Evolutionary conservation across 2,888 invertebrate species (phyloP), one percentile per base, ranked within the genome.

Genomic region (Tenthredo mesomela): DNA sequence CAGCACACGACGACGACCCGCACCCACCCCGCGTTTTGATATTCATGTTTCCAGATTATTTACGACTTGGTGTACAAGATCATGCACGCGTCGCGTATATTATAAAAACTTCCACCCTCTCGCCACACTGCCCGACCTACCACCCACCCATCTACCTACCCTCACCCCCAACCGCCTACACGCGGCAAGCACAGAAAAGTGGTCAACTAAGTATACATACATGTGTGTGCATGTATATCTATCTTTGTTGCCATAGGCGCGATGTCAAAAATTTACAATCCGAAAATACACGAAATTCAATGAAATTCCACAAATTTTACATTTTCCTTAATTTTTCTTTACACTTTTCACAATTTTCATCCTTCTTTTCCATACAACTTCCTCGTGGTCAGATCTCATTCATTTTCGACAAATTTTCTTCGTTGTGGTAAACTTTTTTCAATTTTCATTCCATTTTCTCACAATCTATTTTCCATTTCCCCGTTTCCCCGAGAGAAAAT

Each of bases 1-100:
- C 73, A 40, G 33, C 73, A 33, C 67, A 33, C 33, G 33, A 70
- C 84, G 73, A 40, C 84, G 73, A 75, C 75, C 33, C 67, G 43
- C 80, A 50, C 82, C 82, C 67, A 50, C 82, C 82, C 67, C 86
- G 61, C 70, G 88, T 89, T 86, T 89, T 89, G 89, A 91, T 91
- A 91, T 91, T 91, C 89, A 89, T 90, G 90, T 91, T 90, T 87
- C 87, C 86, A 88, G 88, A 90, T 91, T 91, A 91, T 91, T 91
- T 91, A 91, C 89, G 91, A 88, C 88, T 87, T 82, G 84, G 85
- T 88, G 88, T 90, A 91, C 89, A 90, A 90, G 89, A 88, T 87
- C 88, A 87, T 89, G 89, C 91, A 91, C 90, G 91, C 90, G 89
- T 89, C 90, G 87, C 89, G 90, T 91, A 91, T 87, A 89, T 89